phyloP scores from a whole-genome alignment of 2,888 invertebrate species.

The Lamproptera curius region DNA sequence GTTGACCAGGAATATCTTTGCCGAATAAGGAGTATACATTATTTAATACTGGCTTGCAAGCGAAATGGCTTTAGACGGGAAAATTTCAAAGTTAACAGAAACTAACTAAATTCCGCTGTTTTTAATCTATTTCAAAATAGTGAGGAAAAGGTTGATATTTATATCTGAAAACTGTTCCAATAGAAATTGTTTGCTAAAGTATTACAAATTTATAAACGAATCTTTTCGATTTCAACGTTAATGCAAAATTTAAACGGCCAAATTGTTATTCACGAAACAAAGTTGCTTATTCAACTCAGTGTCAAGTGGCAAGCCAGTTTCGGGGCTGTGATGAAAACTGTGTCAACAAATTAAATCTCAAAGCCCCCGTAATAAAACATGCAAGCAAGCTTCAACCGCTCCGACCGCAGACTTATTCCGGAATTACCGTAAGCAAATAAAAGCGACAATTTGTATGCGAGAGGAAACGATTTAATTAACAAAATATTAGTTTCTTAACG shows the following conservation, averaged over 20 bases:
- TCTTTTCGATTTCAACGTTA: neutral
- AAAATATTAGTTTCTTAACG: too few relatives aligned
- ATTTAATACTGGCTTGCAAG: conserved; percentile 2
- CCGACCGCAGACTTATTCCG: neutral
- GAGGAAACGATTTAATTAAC: neutral
- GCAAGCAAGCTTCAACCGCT: neutral
- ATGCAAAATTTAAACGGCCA: conserved; percentile 2
- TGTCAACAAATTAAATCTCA: conserved; percentile 12
- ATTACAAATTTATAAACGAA: too few relatives aligned
- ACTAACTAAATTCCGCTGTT: too few relatives aligned
- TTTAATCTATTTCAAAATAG: too few relatives aligned
- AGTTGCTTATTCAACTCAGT: conserved; percentile 5
- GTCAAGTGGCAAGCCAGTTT: conserved; percentile 7
- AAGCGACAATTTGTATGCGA: conserved; percentile 2
- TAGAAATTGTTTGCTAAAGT: too few relatives aligned
- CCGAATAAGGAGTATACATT: conserved; percentile 15
- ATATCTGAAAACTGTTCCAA: too few relatives aligned
- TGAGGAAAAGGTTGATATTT: too few relatives aligned
- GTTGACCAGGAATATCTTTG: conserved; percentile 6
- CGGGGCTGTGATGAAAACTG: conserved; percentile 4
- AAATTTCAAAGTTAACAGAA: too few relatives aligned
- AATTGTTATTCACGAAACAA: conserved; percentile 6
- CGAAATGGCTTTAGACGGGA: neutral
- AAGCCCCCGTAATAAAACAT: conserved; percentile 9
- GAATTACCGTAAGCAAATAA: neutral